These are phyloP conservation scores for Metellina segmentata DNA, from an alignment of 2,888 invertebrate species.

Conservation along the genomic window DNA sequence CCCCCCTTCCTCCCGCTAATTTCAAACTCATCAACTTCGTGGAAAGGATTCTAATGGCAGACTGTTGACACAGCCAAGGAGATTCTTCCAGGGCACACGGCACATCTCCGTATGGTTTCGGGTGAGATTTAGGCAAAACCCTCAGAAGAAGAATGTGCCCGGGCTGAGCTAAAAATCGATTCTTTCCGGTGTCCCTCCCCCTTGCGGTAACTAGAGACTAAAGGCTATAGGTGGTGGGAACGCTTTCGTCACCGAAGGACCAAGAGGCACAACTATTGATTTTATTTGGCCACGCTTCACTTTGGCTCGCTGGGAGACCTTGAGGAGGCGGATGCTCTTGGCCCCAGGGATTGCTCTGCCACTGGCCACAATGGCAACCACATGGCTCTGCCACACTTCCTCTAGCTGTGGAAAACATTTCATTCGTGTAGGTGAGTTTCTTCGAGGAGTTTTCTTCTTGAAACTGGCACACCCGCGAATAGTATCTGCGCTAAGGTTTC, in stretches of 20 bases:
- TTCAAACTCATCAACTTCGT: constrained; percentile 38
- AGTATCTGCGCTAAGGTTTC: too few species aligned
- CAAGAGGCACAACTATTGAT: constrained; percentile 70
- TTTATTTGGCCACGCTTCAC: constrained; percentile 53
- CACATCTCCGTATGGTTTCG: background rate
- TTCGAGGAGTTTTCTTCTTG: too few species aligned
- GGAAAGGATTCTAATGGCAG: background rate
- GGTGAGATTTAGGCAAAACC: constrained; percentile 18
- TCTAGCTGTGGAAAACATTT: too few species aligned
- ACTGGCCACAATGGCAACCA: too few species aligned
- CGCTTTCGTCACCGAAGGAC: constrained; percentile 69
- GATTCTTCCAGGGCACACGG: background rate
- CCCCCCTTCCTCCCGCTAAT: constrained; percentile 19
- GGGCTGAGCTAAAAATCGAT: constrained; percentile 71
- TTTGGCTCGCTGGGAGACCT: constrained; percentile 9
- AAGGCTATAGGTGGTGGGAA: constrained; percentile 52
- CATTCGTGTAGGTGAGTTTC: too few species aligned
- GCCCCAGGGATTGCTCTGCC: constrained; percentile 10
- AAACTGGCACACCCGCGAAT: too few species aligned
- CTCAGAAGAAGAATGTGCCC: constrained; percentile 54
- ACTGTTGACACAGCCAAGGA: background rate
- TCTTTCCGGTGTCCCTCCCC: constrained; percentile 51
- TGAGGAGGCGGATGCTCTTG: constrained; percentile 14
- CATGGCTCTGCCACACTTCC: too few species aligned
- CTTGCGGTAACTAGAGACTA: constrained; percentile 67